A percentile compares a stretch with the other conserved stretches of the same genome.
phyloP scores from a whole-genome alignment of 1,140 invertebrate species.

The Whitmania pigra region DNA sequence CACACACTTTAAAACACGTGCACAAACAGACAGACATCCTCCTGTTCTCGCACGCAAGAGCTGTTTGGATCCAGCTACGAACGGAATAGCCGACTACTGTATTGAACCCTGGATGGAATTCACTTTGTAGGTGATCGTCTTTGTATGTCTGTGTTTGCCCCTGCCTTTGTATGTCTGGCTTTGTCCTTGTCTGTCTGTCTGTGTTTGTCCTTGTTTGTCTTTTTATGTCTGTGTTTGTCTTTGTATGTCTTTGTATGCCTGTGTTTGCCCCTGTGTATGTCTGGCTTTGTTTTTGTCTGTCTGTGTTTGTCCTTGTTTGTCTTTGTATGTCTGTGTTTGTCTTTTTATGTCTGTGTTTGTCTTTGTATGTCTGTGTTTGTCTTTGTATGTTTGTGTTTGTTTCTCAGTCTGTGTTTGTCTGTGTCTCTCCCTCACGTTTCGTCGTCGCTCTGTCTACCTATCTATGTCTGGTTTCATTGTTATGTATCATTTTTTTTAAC shows the following conservation, averaged over 20 bases:
- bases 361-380: neutral
- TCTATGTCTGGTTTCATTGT: too few relatives aligned
- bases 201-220: neutral
- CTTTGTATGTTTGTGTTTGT: neutral
- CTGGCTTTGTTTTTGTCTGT: neutral
- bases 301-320: neutral
- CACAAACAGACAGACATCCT: too few relatives aligned
- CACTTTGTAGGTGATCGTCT: neutral
- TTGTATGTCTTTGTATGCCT: neutral
- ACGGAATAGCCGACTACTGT: neutral
- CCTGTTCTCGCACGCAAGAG: too few relatives aligned
- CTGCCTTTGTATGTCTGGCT: too few relatives aligned
- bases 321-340: neutral
- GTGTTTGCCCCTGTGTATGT: neutral
- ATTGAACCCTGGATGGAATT: conserved; percentile 3
- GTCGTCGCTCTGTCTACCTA: neutral
- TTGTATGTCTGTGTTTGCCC: too few relatives aligned
- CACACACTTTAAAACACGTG: neutral
- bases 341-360: too few relatives aligned
- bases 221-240: neutral
- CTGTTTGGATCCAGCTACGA: neutral
- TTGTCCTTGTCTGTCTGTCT: neutral
- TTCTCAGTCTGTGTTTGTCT: neutral
- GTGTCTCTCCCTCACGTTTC: neutral
- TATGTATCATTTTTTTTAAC: too few relatives aligned